phyloP scores from a whole-genome alignment of 2,797 vertebrate genomes.

The Tauraco hartlaubi region DNA sequence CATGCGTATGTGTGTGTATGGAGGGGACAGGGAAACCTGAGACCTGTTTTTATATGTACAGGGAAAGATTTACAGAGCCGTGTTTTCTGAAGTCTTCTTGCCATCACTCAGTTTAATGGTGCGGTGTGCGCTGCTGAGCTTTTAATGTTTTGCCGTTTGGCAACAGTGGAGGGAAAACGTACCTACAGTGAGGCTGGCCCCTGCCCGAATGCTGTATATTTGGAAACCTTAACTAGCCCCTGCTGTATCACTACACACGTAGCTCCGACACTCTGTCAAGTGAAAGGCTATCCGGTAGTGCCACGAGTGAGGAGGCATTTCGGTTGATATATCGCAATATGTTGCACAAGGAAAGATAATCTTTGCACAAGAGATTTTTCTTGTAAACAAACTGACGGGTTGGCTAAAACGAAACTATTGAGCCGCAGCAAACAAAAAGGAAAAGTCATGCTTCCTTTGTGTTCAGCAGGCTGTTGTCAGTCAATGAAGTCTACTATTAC shows the following conservation, averaged over 20 bases:
- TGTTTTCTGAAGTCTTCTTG: constrained; percentile 33
- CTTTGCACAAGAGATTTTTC: neutral
- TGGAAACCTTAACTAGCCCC: neutral
- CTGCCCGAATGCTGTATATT: neutral
- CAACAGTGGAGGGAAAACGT: neutral
- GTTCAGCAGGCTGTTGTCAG: neutral
- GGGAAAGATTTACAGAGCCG: neutral
- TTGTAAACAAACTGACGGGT: neutral
- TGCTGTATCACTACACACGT: neutral
- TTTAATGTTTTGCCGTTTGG: constrained; percentile 11
- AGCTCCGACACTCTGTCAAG: neutral
- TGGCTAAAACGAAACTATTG: neutral
- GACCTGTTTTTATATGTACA: neutral
- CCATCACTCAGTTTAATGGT: constrained; percentile 61
- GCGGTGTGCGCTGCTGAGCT: neutral
- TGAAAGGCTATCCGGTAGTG: neutral
- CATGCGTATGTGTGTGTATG: neutral
- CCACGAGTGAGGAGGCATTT: neutral
- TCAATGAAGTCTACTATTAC: neutral
- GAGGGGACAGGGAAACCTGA: constrained; percentile 14
- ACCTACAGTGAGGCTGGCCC: neutral
- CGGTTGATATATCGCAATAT: fast-evolving
- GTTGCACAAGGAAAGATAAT: neutral
- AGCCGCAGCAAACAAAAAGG: neutral
- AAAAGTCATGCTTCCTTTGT: constrained; percentile 32